Base-by-base conservation (phyloP, 2,888 invertebrate genomes). In the Rotaria sp. region DNA sequence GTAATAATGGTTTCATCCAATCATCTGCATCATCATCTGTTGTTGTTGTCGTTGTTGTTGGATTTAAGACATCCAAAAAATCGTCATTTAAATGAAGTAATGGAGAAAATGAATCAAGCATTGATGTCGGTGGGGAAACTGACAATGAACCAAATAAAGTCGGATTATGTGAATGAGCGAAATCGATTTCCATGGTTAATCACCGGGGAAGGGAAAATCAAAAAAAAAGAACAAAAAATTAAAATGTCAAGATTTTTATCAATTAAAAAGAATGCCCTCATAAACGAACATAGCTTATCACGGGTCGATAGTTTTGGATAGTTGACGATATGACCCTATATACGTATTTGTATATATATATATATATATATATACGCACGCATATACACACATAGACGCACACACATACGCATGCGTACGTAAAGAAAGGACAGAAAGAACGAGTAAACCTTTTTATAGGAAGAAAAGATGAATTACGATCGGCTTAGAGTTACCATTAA, bases 1-100 rank as follows among this genome's bases (percentile, higher is more conserved):
- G 67, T 38, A 80, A 45, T 80, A 80, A 80, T 5, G 80, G 80
- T 80, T 80, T 80, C 45, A 80, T 80, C 80, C 80, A 80, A 45
- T 80, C 80, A 80, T 80, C 80, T 1, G 26, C n/a, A 45, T 80
- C 80, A 45, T 80, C 80, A 21, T 35, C 67, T 5, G 21, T 24
- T 21, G 24, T 52, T 15, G 48, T 48, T 52, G 52, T 52, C 21
- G 18, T 21, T 30, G 67, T 15, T 35, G 30, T 21, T 21, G 67
- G 67, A 67, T 67, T 67, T 67, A 67, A 35, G 13, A 35, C 35
- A 67, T 67, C 67, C 67, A 67, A 35, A 67, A 35, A 67, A 21
- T 67, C 67, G 21, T 67, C 67, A 35, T 67, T 67, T 2, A 67
- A 67, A 35, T 67, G 67, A 21, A 67, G 67, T 35, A 67, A 67